Percentiles rank a stretch among this genome's conserved stretches.
Evolutionary conservation across 2,797 vertebrate genomes (phyloP).

Genomic region (Periparus ater): DNA sequence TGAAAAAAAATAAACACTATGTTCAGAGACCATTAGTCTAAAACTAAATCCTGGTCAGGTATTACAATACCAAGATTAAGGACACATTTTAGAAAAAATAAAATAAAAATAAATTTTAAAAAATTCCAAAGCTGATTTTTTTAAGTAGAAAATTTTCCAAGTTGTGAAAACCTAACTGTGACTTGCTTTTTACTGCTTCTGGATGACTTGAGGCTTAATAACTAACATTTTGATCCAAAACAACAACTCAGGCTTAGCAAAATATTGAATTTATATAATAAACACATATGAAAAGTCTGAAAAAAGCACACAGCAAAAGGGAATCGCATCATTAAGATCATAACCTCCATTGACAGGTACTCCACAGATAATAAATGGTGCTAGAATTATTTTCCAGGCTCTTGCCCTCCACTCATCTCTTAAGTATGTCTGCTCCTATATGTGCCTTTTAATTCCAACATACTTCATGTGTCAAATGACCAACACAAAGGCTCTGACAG

Average conservation of each 20-base stretch:
- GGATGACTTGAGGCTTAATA: neutral
- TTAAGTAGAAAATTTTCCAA: neutral
- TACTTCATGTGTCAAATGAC: neutral
- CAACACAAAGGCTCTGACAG: neutral
- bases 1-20: neutral
- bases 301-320: neutral
- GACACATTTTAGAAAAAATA: neutral
- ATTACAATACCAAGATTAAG: neutral
- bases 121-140: neutral
- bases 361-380: neutral
- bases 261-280: neutral
- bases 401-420: neutral
- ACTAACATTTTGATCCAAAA: neutral
- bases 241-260: neutral
- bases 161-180: neutral
- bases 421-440: neutral
- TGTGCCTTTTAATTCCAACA: constrained; percentile 25
- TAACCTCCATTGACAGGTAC: neutral
- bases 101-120: neutral
- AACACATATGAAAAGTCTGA: neutral
- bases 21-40: neutral
- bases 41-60: neutral
- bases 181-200: neutral
- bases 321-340: neutral
- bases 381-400: constrained; percentile 8